phyloP scores from a whole-genome alignment of 2,113 vertebrate genomes.

The Thryonomys swinderianus region DNA sequence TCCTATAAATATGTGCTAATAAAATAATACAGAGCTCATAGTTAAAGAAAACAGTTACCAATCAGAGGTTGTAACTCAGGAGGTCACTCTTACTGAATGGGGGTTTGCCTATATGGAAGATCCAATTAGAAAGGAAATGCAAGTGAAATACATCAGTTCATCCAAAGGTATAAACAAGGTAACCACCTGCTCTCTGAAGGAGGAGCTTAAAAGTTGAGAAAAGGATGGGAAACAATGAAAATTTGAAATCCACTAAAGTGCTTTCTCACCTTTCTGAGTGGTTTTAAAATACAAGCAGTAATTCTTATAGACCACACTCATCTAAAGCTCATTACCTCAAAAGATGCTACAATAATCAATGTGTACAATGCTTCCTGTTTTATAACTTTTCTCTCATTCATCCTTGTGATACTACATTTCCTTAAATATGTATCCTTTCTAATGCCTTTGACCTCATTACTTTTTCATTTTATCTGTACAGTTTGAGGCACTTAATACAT shows the following conservation, averaged over 20 bases:
- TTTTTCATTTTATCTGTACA: background rate
- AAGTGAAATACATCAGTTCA: background rate
- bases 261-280: background rate
- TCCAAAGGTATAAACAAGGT: background rate
- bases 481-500: background rate
- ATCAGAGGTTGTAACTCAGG: background rate
- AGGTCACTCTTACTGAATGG: background rate
- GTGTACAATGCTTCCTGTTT: background rate
- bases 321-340: background rate
- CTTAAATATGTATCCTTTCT: background rate
- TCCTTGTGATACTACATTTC: background rate
- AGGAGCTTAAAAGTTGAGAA: background rate
- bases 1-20: background rate
- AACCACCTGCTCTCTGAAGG: background rate
- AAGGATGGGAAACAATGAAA: background rate
- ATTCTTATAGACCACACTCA: background rate
- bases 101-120: background rate
- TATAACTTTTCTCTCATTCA: background rate
- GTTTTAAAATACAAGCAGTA: slow-evolving; percentile 11
- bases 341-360: background rate
- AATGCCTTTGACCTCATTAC: background rate
- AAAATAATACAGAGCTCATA: background rate
- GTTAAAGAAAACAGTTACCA: background rate
- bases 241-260: background rate
- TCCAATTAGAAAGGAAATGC: background rate